Base-by-base conservation (phyloP, 2,113 vertebrate species). In the Macquaria ambigua region DNA sequence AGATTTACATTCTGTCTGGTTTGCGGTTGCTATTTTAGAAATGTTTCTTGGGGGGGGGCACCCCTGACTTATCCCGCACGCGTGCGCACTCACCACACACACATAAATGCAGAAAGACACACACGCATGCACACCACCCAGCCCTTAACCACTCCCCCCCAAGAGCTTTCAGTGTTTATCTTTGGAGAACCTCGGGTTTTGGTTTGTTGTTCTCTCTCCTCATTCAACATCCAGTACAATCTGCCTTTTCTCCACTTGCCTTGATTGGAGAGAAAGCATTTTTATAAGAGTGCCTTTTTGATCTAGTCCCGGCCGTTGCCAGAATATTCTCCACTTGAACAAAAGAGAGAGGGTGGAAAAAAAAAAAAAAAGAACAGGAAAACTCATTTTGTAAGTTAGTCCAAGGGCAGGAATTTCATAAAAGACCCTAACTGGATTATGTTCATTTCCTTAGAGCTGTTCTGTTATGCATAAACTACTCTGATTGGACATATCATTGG, bases 1-100 rank as follows among this genome's bases (percentile, higher is more conserved):
- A 94, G 93, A 95, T 95, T 94, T 95, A 94, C 92, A 95, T 95
- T 95, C 93, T 93, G 90, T 94, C 94, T 95, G 94, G 92, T 94
- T 95, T 94, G 93, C 70, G 93, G 93, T 93, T 92, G 93, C 94
- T 95, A 93, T 95, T 93, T 93, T 92, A 91, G 93, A 94, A 92
- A 87, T 86, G 71, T 90, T 93, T 93, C 90, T 88, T 61, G 6
- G 82, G 81, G 83, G n/a, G 81, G 85, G 53, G 86, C 79, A 80
- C 74, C 66, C 68, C 68, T 23, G 58, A 80, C 84, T 82, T 81
- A 59, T 20, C 79, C 71, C 6, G 61, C 74, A 61, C 56, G 56
- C 28, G 56, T 83, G 81, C 48, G 58, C 74, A 16, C 63, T 73
- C 70, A 11, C 48, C 78, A 41, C 75, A 31, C 73, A 67, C 72